These are phyloP conservation scores for Dicrostonyx torquatus DNA, from an alignment of 2,797 vertebrate genomes.

Conservation along the genomic window DNA sequence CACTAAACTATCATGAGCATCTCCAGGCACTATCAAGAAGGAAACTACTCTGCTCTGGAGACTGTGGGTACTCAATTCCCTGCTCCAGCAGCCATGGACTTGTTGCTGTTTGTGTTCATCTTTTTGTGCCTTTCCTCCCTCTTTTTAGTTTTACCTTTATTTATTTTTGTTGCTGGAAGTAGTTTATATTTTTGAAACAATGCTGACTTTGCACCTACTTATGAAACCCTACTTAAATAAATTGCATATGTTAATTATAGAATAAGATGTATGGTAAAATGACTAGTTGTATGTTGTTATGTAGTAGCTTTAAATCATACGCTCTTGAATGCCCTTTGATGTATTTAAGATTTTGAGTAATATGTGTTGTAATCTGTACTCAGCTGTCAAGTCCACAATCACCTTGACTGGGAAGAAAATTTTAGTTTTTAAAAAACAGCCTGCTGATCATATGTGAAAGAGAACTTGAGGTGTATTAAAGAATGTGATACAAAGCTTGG, in stretches of 20 bases:
- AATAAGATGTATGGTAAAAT: background rate
- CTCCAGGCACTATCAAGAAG: background rate
- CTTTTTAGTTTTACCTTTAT: background rate
- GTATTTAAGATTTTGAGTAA: slow-evolving; percentile 31
- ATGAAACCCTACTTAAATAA: slow-evolving; percentile 44
- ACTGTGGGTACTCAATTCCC: background rate
- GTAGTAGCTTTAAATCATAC: slow-evolving; percentile 25
- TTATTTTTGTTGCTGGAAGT: background rate
- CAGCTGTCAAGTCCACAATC: background rate
- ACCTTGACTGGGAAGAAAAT: background rate
- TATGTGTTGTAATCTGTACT: background rate
- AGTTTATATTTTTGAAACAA: slow-evolving; percentile 16
- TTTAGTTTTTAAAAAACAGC: background rate
- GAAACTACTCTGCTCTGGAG: background rate
- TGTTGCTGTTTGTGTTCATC: background rate
- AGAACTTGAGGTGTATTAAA: background rate
- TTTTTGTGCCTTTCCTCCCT: background rate
- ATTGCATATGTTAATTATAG: background rate
- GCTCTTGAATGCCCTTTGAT: background rate
- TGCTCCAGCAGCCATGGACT: background rate
- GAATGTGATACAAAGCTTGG: background rate
- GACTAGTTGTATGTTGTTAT: background rate
- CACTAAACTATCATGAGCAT: background rate
- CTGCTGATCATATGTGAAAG: slow-evolving; percentile 6
- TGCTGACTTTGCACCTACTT: slow-evolving; percentile 8